Conservation (phyloP, 2,888 invertebrate genomes). For the Pammene aurita region DNA sequence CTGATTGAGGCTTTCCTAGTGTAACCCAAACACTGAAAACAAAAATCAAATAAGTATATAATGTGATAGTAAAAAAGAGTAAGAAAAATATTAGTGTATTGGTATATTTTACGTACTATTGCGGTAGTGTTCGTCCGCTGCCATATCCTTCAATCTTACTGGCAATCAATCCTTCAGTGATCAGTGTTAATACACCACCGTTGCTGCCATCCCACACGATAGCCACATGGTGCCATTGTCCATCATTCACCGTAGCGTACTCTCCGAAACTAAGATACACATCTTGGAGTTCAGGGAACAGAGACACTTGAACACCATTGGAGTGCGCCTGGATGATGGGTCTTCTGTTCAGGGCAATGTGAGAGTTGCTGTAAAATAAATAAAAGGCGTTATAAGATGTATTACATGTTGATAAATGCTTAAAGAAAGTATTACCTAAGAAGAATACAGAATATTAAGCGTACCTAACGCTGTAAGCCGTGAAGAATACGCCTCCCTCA, state of each 20-base stretch:
- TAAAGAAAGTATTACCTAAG: not conserved
- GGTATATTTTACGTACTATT: constrained; percentile 86
- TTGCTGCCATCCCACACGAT: constrained; percentile 96
- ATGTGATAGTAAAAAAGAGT: not conserved
- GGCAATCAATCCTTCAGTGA: constrained; percentile 97
- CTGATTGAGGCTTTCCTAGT: constrained; percentile 93
- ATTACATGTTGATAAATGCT: not conserved
- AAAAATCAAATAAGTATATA: constrained; percentile 11
- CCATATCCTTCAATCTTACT: constrained; percentile 96
- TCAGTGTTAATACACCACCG: constrained; percentile 93
- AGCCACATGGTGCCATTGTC: constrained; percentile 98
- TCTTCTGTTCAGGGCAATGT: constrained; percentile 89
- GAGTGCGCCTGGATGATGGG: constrained; percentile 96
- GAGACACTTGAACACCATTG: constrained; percentile 94
- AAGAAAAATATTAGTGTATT: not conserved
- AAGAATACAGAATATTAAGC: constrained; percentile 10
- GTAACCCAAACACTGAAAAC: constrained; percentile 93
- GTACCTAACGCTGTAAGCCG: constrained; percentile 94
- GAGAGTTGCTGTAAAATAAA: constrained; percentile 85
- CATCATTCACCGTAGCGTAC: constrained; percentile 96
- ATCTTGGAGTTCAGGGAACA: constrained; percentile 94
- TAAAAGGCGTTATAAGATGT: not conserved
- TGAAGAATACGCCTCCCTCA: constrained; percentile 96
- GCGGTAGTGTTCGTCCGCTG: constrained; percentile 90
- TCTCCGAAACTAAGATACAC: constrained; percentile 95